Percentiles rank a stretch among this genome's conserved stretches.
These are phyloP conservation scores for Leucopsar rothschildi DNA, from an alignment of 2,113 vertebrate species.

Conservation along the genomic window DNA sequence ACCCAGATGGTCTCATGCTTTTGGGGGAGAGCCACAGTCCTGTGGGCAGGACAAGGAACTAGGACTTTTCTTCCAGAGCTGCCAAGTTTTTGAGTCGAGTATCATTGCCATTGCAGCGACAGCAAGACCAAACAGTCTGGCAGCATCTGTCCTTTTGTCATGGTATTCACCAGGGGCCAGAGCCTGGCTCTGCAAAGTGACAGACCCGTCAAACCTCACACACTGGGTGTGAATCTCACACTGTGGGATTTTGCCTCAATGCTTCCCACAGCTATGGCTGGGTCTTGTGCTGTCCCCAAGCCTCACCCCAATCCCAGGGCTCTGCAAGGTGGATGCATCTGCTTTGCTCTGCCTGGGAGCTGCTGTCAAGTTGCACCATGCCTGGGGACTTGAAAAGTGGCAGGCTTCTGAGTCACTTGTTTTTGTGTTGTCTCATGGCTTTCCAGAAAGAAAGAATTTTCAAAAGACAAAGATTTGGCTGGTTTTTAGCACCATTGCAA, in stretches of 20 bases:
- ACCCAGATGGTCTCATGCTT: not conserved
- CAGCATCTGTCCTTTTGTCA: not conserved
- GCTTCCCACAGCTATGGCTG: not conserved
- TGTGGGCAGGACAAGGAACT: not conserved
- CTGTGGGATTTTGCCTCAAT: not conserved
- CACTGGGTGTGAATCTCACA: not conserved
- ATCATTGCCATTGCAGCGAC: not conserved
- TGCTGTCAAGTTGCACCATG: not conserved
- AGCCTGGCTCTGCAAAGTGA: not conserved
- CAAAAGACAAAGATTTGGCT: not conserved
- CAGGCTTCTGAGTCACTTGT: not conserved
- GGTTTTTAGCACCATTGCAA: not conserved
- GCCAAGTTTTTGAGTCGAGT: not conserved
- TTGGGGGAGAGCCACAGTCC: not conserved
- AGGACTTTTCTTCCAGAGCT: not conserved
- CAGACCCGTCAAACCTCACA: not conserved
- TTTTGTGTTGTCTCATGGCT: not conserved
- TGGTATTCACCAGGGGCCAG: fast-evolving
- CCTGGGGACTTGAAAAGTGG: not conserved
- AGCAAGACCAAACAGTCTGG: not conserved
- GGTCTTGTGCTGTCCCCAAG: not conserved
- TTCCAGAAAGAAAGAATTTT: not conserved
- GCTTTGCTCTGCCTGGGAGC: not conserved
- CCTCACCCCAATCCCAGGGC: fast-evolving
- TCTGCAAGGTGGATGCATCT: not conserved